A percentile compares a stretch with the other conserved stretches of the same genome.
Conservation (phyloP, 2,797 vertebrate genomes). For the Monodelphis domestica region DNA sequence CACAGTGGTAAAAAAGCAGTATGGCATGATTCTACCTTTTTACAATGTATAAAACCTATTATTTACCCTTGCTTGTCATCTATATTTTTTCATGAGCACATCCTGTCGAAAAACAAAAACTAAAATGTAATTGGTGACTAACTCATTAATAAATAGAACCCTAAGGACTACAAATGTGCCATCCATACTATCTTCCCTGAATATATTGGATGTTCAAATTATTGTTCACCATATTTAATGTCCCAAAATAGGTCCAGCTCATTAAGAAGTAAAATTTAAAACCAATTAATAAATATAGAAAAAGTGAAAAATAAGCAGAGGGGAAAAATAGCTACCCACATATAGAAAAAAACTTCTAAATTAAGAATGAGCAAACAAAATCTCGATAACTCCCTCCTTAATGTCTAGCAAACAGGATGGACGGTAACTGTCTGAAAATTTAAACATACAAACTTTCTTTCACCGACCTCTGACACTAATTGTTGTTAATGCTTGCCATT, state of each 20-base stretch:
- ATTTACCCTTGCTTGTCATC: slow-evolving; percentile 64
- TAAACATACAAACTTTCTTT: not conserved
- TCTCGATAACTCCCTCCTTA: not conserved
- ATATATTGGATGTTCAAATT: slow-evolving; percentile 31
- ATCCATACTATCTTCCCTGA: slow-evolving; percentile 24
- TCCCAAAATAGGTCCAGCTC: slow-evolving; percentile 33
- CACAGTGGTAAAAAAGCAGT: slow-evolving; percentile 23
- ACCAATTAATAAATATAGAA: slow-evolving; percentile 21
- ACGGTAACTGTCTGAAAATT: slow-evolving; percentile 28
- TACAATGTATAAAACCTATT: slow-evolving; percentile 52
- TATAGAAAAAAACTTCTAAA: not conserved
- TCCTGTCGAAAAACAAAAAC: slow-evolving; percentile 49
- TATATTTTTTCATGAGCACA: slow-evolving; percentile 59
- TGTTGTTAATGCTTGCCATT: not conserved
- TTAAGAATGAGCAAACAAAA: not conserved
- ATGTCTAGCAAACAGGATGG: not conserved
- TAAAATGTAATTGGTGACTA: slow-evolving; percentile 48
- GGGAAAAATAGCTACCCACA: not conserved
- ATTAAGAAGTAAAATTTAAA: slow-evolving; percentile 62
- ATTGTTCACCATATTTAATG: slow-evolving; percentile 30
- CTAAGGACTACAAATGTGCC: slow-evolving; percentile 52
- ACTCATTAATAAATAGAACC: slow-evolving; percentile 65
- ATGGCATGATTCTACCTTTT: slow-evolving; percentile 56
- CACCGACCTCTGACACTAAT: not conserved
- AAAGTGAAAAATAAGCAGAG: slow-evolving; percentile 28